These are phyloP conservation scores for Scophthalmus maximus DNA, from an alignment of 2,113 vertebrate species.

Conservation along the genomic window DNA sequence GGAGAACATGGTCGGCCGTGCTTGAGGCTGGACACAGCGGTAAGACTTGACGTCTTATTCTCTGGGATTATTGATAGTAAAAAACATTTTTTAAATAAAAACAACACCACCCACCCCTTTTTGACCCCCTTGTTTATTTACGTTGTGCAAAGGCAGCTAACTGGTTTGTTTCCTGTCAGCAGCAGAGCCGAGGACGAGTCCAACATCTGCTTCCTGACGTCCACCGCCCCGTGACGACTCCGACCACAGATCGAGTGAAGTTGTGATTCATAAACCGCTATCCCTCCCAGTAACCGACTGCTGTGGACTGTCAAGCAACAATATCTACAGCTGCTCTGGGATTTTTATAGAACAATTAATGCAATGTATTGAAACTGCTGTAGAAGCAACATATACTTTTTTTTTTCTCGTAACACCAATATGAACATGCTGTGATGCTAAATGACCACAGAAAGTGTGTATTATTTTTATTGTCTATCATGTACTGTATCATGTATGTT, in stretches of 20 bases:
- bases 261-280: constrained; percentile 9
- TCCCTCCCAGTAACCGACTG: constrained; percentile 2
- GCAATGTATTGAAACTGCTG: constrained; percentile 18
- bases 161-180: constrained; percentile 27
- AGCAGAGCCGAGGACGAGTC: constrained; percentile 31
- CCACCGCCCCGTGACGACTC: neutral
- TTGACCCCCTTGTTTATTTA: constrained; percentile 65
- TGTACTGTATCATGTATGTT: constrained; percentile 8
- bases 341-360: constrained; percentile 2
- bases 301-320: neutral
- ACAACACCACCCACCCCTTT: neutral
- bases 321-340: neutral
- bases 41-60: constrained; percentile 40
- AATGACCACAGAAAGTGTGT: constrained; percentile 8
- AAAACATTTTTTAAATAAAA: neutral
- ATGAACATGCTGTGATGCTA: constrained; percentile 1
- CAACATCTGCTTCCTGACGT: constrained; percentile 35
- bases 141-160: constrained; percentile 27
- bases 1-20: constrained; percentile 80
- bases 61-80: constrained; percentile 7
- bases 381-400: constrained; percentile 8
- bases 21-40: constrained; percentile 62
- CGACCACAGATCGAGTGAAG: constrained; percentile 6
- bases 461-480: constrained; percentile 5
- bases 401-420: neutral